Evolutionary conservation across 2,888 invertebrate species (phyloP).

Genomic region (Dryomyza anilis): DNA sequence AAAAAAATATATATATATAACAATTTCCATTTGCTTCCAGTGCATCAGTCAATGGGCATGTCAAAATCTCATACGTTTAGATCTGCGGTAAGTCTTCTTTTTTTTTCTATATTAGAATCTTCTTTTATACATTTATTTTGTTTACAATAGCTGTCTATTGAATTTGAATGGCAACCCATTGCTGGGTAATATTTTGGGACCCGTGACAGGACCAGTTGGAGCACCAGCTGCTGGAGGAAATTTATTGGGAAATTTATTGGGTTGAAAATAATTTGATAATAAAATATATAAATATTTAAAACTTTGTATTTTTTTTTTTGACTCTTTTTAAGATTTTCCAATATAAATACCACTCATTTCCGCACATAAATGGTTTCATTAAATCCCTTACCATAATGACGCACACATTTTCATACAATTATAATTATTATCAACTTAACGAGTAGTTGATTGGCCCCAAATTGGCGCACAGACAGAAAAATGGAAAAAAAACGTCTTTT

Average conservation of each 20-base stretch:
- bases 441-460: constrained; percentile 29
- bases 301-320: not conserved
- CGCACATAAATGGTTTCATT: constrained; percentile 41
- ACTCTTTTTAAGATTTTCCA: too few species aligned
- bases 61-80: constrained; percentile 45
- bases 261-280: not conserved
- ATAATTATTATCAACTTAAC: constrained; percentile 37
- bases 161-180: constrained; percentile 48
- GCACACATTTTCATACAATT: not conserved
- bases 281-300: too few species aligned
- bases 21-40: constrained; percentile 27
- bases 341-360: too few species aligned
- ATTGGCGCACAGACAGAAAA: not conserved
- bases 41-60: constrained; percentile 48
- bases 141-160: constrained; percentile 42
- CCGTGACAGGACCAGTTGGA: constrained; percentile 29
- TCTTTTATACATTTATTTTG: not conserved
- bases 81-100: constrained; percentile 44
- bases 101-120: not conserved
- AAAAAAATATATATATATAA: not conserved
- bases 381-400: constrained; percentile 32
- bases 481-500: too few species aligned
- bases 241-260: constrained; percentile 40
- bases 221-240: constrained; percentile 37
- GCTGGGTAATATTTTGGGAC: constrained; percentile 44